Conservation (phyloP, 2,113 vertebrate species). For the Ophthalmolycus amberensis region DNA sequence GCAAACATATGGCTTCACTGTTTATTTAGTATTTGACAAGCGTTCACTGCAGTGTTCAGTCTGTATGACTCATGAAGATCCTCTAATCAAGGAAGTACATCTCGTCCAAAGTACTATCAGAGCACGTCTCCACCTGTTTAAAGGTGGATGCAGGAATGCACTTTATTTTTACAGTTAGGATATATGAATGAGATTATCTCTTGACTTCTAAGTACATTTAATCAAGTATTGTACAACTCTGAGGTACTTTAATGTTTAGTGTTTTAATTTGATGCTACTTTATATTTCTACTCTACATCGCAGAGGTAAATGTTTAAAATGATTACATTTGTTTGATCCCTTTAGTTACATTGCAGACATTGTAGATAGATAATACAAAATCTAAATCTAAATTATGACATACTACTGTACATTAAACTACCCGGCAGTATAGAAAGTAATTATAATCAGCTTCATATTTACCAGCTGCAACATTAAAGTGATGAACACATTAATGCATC, state of each 20-base stretch:
- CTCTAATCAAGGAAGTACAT: neutral
- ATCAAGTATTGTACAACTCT: neutral
- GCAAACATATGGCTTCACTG: neutral
- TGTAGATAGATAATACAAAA: too few relatives aligned
- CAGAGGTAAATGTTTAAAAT: neutral
- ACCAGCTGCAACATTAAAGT: too few relatives aligned
- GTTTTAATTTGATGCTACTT: too few relatives aligned
- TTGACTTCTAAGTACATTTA: neutral
- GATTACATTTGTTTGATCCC: too few relatives aligned
- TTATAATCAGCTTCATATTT: too few relatives aligned
- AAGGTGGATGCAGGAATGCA: neutral
- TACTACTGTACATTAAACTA: too few relatives aligned
- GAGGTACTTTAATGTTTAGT: neutral
- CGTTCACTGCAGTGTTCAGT: neutral
- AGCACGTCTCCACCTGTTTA: neutral
- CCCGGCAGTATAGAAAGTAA: too few relatives aligned
- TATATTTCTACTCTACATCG: neutral
- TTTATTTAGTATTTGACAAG: neutral
- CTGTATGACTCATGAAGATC: conserved; percentile 22
- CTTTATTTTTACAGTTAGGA: neutral
- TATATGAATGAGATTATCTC: neutral
- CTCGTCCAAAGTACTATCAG: neutral
- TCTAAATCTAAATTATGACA: too few relatives aligned
- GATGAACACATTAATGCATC: too few relatives aligned
- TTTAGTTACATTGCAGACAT: too few relatives aligned